A percentile compares a stretch with the other conserved stretches of the same genome.
Conservation (phyloP, 2,888 invertebrate genomes). For the Sarcophaga rosellei region DNA sequence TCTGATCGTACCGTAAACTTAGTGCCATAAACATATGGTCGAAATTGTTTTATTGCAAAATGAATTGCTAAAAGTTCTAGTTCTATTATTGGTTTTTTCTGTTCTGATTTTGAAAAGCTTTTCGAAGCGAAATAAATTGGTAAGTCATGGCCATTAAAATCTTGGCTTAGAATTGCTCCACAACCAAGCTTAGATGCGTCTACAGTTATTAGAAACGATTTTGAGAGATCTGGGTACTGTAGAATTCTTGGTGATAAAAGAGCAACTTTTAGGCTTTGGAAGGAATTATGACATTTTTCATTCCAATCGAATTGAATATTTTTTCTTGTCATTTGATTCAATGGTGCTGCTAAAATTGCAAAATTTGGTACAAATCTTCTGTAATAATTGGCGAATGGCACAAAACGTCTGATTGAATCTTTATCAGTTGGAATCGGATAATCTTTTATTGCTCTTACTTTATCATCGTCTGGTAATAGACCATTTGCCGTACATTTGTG, state of each 20-base stretch:
- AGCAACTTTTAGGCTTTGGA: conserved; percentile 20
- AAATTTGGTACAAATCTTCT: conserved; percentile 32
- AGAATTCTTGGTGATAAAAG: conserved; percentile 35
- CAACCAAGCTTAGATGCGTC: conserved; percentile 52
- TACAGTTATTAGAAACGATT: conserved; percentile 42
- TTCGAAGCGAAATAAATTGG: conserved; percentile 18
- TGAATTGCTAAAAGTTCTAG: conserved; percentile 40
- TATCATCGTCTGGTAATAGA: conserved; percentile 50
- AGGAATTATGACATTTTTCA: conserved; percentile 1
- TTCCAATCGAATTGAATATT: conserved; percentile 14
- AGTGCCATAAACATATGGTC: conserved; percentile 66
- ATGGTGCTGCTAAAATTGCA: conserved; percentile 32
- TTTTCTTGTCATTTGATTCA: conserved; percentile 28
- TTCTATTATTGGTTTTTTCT: conserved; percentile 39
- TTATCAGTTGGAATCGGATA: conserved; percentile 20
- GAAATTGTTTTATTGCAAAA: too few species aligned
- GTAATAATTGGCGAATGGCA: conserved; percentile 3
- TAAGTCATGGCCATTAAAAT: neutral
- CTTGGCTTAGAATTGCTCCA: conserved; percentile 45
- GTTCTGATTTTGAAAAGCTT: conserved; percentile 33
- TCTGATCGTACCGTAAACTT: conserved; percentile 64
- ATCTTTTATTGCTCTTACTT: conserved; percentile 16
- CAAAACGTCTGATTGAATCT: conserved; percentile 13
- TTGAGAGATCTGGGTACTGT: conserved; percentile 37
- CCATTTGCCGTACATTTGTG: conserved; percentile 48